Evolutionary conservation across 2,113 vertebrate genomes (phyloP).

Genomic region (Turnix velox): DNA sequence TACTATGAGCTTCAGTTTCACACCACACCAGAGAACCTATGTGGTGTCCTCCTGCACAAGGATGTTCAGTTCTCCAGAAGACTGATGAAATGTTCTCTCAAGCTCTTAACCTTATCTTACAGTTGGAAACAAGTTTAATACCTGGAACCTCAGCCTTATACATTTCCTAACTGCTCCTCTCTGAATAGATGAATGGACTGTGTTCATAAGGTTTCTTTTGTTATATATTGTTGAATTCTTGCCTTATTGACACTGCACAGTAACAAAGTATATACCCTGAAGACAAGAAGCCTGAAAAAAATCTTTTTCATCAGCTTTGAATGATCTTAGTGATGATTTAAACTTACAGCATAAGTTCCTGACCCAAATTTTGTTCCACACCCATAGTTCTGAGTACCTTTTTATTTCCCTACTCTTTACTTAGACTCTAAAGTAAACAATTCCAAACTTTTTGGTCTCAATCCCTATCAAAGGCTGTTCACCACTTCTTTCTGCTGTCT

Average conservation of each 20-base stretch:
- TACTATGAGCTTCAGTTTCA: background rate
- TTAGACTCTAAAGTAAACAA: background rate
- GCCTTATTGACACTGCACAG: background rate
- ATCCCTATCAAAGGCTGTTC: background rate
- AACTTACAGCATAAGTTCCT: background rate
- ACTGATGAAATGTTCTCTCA: background rate
- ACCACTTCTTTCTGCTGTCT: background rate
- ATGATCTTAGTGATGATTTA: background rate
- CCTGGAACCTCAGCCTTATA: background rate
- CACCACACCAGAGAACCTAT: background rate
- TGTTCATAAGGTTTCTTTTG: background rate
- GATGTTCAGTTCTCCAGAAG: background rate
- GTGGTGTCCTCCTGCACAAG: accelerated
- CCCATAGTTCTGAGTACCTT: background rate
- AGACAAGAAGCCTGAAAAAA: background rate
- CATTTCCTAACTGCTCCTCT: background rate
- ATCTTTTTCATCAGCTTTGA: background rate
- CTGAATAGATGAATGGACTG: background rate
- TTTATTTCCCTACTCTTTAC: background rate
- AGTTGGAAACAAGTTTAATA: background rate
- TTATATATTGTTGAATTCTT: background rate
- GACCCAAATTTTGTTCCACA: background rate
- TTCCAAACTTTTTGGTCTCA: background rate
- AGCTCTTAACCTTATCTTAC: background rate
- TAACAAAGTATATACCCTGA: background rate